Conservation (phyloP, 2,113 vertebrate genomes). For the Notarius quadriscutis region DNA sequence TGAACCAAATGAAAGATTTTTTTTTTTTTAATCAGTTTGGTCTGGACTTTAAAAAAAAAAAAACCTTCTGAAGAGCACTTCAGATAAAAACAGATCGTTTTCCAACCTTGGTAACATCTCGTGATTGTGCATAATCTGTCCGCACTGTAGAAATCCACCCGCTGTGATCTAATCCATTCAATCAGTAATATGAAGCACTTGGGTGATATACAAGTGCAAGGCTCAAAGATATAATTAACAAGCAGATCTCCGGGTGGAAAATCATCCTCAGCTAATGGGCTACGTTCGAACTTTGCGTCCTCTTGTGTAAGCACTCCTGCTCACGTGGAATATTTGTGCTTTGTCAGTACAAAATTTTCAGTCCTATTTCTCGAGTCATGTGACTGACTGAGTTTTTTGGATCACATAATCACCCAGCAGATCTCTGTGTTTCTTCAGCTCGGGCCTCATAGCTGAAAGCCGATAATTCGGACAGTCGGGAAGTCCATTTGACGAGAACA, state of each 20-base stretch:
- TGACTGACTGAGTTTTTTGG: background rate
- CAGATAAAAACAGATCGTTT: constrained; percentile 31
- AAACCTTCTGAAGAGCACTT: constrained; percentile 28
- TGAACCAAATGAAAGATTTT: background rate
- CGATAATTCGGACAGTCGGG: constrained; percentile 45
- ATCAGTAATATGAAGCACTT: constrained; percentile 8
- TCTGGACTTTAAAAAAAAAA: no score
- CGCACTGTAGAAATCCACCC: constrained; percentile 30
- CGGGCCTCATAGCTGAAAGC: constrained; percentile 35
- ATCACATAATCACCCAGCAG: background rate
- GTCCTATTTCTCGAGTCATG: background rate
- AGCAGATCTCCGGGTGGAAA: background rate
- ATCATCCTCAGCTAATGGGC: background rate
- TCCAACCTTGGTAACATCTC: constrained; percentile 21
- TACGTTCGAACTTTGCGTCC: background rate
- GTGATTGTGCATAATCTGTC: constrained; percentile 32
- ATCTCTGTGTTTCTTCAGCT: constrained; percentile 1
- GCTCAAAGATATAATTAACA: constrained; percentile 4
- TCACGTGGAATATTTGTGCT: background rate
- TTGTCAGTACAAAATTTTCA: background rate
- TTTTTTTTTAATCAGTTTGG: background rate
- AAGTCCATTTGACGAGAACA: constrained; percentile 60
- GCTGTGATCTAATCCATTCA: constrained; percentile 31
- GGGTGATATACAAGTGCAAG: background rate
- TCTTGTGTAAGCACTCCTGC: background rate